Evolutionary conservation across 2,113 vertebrate species (phyloP).

Genomic region (Ahaetulla prasina): DNA sequence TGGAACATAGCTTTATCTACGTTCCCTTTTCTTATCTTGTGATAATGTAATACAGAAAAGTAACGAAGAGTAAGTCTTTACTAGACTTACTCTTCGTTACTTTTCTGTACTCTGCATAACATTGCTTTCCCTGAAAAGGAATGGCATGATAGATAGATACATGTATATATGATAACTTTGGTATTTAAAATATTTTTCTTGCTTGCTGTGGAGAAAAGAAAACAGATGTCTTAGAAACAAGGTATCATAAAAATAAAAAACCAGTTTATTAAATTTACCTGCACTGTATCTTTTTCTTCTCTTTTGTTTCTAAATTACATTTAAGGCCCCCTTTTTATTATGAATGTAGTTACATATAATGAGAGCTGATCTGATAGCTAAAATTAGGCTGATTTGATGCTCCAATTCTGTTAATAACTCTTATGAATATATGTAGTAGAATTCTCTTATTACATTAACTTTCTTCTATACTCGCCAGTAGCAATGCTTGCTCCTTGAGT

Average conservation of each 20-base stretch:
- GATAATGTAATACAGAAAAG: no score
- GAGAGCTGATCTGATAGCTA: neutral
- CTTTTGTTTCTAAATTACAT: neutral
- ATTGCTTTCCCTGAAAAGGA: neutral
- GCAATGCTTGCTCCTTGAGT: slow-evolving; percentile 1
- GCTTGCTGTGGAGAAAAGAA: neutral
- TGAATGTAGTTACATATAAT: slow-evolving; percentile 4
- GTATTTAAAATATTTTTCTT: neutral
- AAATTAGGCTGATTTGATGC: neutral
- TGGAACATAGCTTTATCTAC: neutral
- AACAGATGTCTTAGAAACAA: neutral
- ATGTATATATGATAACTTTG: neutral
- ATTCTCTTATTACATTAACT: slow-evolving; percentile 20
- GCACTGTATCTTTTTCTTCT: neutral
- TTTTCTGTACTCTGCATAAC: neutral
- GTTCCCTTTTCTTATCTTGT: neutral
- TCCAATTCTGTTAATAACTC: neutral
- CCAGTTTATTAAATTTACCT: neutral
- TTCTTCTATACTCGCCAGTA: slow-evolving; percentile 9
- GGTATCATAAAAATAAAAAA: neutral
- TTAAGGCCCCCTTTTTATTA: neutral
- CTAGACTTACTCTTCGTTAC: neutral
- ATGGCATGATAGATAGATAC: neutral
- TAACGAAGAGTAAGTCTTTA: no score
- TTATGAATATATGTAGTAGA: neutral